Conservation (phyloP, 2,113 vertebrate genomes). For the Trogon melanurus region DNA sequence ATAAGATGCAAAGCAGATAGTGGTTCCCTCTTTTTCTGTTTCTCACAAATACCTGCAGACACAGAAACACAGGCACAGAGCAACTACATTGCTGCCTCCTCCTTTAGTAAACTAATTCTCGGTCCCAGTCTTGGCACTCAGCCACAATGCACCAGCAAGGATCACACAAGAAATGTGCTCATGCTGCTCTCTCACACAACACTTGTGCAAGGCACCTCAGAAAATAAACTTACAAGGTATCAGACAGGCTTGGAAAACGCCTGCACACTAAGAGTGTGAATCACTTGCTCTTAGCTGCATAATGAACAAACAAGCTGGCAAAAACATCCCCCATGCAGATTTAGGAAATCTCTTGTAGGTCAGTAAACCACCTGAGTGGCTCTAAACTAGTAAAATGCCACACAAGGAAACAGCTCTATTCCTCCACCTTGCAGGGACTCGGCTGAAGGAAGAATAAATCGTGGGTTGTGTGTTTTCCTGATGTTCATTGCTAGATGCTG, state of each 20-base stretch:
- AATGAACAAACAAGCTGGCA: neutral
- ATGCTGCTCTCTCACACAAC: neutral
- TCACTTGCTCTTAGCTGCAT: neutral
- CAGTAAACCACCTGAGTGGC: neutral
- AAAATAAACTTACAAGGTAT: neutral
- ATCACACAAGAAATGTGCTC: neutral
- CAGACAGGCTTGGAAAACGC: neutral
- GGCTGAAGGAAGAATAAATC: neutral
- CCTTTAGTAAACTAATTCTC: neutral
- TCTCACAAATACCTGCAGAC: neutral
- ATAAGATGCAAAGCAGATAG: neutral
- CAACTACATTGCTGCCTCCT: neutral
- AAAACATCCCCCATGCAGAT: neutral
- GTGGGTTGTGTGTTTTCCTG: neutral
- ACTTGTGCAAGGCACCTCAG: neutral
- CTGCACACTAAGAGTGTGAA: neutral
- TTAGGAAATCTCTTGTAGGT: neutral
- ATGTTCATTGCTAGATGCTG: neutral
- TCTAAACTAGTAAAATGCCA: neutral
- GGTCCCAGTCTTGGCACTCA: neutral
- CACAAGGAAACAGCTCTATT: neutral
- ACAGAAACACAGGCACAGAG: neutral
- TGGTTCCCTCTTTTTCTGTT: neutral
- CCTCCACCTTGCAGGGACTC: neutral
- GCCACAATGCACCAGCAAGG: neutral